Percentiles rank a stretch among this genome's conserved stretches.
Conservation (phyloP, 2,888 invertebrate species). For the Nesidiocoris tenuis region DNA sequence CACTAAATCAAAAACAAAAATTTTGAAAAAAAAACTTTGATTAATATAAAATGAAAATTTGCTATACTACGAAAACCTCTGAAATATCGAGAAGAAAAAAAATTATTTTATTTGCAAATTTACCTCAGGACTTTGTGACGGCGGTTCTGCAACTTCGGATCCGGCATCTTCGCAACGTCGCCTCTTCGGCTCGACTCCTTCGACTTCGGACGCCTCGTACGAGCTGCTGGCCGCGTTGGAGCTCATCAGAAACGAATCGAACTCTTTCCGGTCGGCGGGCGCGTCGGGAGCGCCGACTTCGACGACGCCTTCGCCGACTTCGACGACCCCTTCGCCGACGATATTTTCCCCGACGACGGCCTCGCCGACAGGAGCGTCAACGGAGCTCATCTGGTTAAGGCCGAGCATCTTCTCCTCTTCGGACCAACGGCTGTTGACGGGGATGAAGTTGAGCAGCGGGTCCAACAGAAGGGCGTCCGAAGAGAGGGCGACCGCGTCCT, state of each 20-base stretch:
- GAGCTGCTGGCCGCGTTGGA: neutral
- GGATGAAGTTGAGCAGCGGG: neutral
- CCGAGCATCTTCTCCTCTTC: neutral
- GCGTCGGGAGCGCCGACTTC: neutral
- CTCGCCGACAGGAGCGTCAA: neutral
- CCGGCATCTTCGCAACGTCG: neutral
- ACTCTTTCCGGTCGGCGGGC: neutral
- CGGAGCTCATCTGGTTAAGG: neutral
- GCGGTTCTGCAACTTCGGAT: neutral
- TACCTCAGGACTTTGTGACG: neutral
- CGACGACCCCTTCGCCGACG: neutral
- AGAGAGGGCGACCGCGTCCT: neutral
- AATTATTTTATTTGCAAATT: neutral
- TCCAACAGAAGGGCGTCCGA: neutral
- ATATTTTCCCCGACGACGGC: neutral
- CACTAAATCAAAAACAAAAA: no score
- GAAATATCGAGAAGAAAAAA: no score
- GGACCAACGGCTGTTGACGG: neutral
- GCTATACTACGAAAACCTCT: no score
- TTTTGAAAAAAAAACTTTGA: no score
- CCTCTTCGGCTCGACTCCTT: neutral
- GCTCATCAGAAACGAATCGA: neutral
- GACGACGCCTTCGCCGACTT: neutral
- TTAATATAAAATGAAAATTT: no score
- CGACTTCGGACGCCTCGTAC: neutral